Percentiles rank a stretch among this genome's conserved stretches.
These are phyloP conservation scores for Plutomurus gul DNA, from an alignment of 1,140 invertebrate genomes.

Conservation along the genomic window DNA sequence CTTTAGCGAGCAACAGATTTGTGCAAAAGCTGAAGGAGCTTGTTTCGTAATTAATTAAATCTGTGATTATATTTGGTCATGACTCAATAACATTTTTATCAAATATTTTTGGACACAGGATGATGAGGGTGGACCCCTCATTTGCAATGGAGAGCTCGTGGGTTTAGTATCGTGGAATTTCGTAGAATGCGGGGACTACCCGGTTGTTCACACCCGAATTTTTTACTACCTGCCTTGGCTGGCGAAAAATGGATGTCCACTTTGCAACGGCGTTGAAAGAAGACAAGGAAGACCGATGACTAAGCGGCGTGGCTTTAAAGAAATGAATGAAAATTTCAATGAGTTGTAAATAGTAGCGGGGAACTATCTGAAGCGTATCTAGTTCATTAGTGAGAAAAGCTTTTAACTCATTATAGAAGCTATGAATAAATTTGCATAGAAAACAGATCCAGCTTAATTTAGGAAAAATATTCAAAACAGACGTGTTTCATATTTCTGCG, in stretches of 20 bases:
- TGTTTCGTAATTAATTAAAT: neutral
- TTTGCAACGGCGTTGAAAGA: neutral
- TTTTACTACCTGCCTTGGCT: neutral
- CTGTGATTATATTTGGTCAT: neutral
- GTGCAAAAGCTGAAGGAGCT: neutral
- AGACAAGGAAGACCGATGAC: neutral
- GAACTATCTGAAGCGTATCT: too few relatives aligned
- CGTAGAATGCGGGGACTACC: neutral
- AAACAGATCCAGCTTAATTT: too few relatives aligned
- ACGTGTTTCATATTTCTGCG: too few relatives aligned
- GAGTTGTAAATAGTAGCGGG: neutral
- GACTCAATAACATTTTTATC: neutral
- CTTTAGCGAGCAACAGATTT: neutral
- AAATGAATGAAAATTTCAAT: too few relatives aligned
- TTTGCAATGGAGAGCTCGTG: neutral
- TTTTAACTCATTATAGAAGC: neutral
- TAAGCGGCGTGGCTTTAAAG: too few relatives aligned
- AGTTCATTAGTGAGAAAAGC: neutral
- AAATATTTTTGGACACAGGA: neutral
- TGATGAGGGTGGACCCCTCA: neutral
- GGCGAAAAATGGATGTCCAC: neutral
- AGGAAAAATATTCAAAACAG: too few relatives aligned
- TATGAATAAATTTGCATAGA: too few relatives aligned
- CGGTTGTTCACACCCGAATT: neutral
- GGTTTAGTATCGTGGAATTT: conserved; percentile 2